Conservation (phyloP, 2,113 vertebrate species). For the Bettongia penicillata region DNA sequence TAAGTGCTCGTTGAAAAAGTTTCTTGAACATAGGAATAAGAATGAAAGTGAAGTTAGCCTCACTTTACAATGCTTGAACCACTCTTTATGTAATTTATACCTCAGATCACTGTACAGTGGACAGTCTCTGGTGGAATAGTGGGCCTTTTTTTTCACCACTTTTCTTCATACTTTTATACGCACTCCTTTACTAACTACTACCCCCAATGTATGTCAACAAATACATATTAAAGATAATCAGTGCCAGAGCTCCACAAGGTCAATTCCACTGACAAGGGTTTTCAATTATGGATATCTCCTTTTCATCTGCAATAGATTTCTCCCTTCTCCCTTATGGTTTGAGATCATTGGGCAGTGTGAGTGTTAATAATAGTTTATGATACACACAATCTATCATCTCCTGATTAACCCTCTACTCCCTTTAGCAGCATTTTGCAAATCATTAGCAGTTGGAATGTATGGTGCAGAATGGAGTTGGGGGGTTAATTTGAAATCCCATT, state of each 20-base stretch:
- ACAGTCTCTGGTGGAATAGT: neutral
- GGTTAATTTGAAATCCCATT: fast-evolving
- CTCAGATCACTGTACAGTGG: neutral
- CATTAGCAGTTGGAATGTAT: fast-evolving
- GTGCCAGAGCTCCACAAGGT: neutral
- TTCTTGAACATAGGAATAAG: neutral
- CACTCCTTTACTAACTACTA: neutral
- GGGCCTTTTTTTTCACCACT: neutral
- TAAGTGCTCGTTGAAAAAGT: neutral
- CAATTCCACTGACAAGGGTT: neutral
- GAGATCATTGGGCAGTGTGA: neutral
- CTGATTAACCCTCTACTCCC: neutral
- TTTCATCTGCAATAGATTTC: neutral
- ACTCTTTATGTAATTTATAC: neutral
- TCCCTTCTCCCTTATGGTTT: neutral
- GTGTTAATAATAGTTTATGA: neutral
- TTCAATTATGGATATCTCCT: neutral
- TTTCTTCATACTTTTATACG: neutral
- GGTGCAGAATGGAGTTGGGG: fast-evolving
- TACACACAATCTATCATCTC: neutral
- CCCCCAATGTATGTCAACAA: neutral
- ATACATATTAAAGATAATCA: neutral
- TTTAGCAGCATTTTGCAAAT: neutral
- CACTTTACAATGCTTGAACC: neutral
- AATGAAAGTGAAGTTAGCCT: neutral